A percentile compares a stretch with the other conserved stretches of the same genome.
Evolutionary conservation across 2,797 vertebrate species (phyloP).

Genomic region (Leuciscus waleckii): DNA sequence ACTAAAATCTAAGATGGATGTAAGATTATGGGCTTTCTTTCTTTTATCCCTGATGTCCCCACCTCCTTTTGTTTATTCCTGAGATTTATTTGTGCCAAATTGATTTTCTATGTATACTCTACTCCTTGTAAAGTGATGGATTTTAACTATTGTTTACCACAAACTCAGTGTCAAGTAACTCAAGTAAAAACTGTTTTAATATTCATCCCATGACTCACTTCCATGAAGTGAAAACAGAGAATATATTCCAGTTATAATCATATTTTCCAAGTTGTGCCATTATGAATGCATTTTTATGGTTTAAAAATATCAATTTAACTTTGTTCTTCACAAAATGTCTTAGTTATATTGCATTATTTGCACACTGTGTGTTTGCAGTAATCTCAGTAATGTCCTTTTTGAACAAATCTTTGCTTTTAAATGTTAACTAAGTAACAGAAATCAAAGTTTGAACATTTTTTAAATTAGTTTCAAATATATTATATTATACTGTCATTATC

Average conservation of each 20-base stretch:
- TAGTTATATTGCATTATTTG: constrained; percentile 44
- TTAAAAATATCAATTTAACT: constrained; percentile 11
- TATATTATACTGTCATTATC: constrained; percentile 10
- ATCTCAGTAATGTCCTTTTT: constrained; percentile 27
- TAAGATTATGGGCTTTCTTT: constrained; percentile 9
- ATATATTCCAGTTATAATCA: constrained; percentile 33
- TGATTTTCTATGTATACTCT: constrained; percentile 18
- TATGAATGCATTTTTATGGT: constrained; percentile 45
- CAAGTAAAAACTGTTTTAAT: constrained; percentile 35
- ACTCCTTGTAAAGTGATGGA: constrained; percentile 2
- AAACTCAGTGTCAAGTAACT: background rate
- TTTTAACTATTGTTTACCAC: background rate
- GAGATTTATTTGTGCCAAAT: constrained; percentile 18
- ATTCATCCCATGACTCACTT: constrained; percentile 50
- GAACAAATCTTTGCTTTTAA: constrained; percentile 26
- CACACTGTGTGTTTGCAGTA: constrained; percentile 51
- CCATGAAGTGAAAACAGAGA: constrained; percentile 46
- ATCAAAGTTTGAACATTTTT: constrained; percentile 15
- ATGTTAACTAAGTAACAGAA: constrained; percentile 17
- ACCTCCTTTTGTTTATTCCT: constrained; percentile 10
- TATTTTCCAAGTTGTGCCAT: constrained; percentile 31
- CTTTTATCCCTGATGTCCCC: background rate
- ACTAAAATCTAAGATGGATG: constrained; percentile 21
- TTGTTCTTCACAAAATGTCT: constrained; percentile 23
- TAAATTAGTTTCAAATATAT: constrained; percentile 8